Base-by-base conservation (phyloP, 2,888 invertebrate genomes). In the Lasioglossum figueresi region DNA sequence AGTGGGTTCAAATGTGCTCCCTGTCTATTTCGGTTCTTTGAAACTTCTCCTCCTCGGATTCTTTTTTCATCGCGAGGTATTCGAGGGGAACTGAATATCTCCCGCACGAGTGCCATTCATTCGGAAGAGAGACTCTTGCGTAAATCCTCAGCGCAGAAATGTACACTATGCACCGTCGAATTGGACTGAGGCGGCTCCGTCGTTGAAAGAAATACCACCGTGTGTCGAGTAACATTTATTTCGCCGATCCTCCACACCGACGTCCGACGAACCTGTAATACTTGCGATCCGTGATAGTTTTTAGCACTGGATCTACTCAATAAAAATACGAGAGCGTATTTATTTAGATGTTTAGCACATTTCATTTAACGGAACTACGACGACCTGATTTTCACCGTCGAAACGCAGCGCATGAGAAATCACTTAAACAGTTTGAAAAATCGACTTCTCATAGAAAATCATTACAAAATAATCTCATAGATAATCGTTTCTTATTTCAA, bases 71-170 rank as follows among this genome's bases (percentile, higher is more conserved):
- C 73, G 73, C 73, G 68, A 76, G 79, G 76, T 76, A 83, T 86
- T 89, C 85, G 82, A 87, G 80, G 78, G 79, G 82, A 85, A 80
- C 87, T 88, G 87, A 87, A 87, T 87, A 87, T 85, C 85, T 76
- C 76, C 87, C 84, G 68, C 84, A 80, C 75, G 82, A 86, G 79
- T 75, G 73, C 74, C 84, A 79, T 82, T 84, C 87, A 86, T 84
- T 87, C 81, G 87, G 71, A 23, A 63, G 79, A 76, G 79, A 79
- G 83, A 76, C 81, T 80, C 77, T 78, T 75, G 81, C 71, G 81
- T 80, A 79, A 84, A 84, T 86, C 82, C 76, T 74, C 75, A 40
- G 79, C 70, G 31, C 59, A 78, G 79, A 76, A 86, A 85, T 82
- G 80, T 82, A 76, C 59, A 85, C 68, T 59, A 48, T 72, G 27